These are phyloP conservation scores for Chrysina gloriosa DNA, from an alignment of 2,888 invertebrate species.

Conservation along the genomic window DNA sequence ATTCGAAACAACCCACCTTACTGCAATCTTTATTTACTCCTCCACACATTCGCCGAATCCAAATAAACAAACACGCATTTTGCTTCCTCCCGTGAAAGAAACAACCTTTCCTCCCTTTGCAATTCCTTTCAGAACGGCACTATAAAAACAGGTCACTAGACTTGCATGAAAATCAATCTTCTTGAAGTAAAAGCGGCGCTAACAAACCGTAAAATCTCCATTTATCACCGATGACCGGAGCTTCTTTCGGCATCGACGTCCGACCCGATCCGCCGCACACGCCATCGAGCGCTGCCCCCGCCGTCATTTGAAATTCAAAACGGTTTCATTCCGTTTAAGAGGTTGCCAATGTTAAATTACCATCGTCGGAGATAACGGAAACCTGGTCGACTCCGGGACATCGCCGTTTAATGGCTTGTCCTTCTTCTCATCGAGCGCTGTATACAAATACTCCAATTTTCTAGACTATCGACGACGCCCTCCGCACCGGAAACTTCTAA, in stretches of 20 bases:
- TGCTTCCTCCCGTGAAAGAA: not conserved
- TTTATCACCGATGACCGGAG: slow-evolving; percentile 50
- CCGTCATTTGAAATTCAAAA: slow-evolving; percentile 63
- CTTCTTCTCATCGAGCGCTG: slow-evolving; percentile 47
- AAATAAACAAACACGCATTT: slow-evolving; percentile 2
- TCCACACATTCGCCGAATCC: not conserved
- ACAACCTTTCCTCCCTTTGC: not conserved
- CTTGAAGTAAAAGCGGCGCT: slow-evolving; percentile 43
- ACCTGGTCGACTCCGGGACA: not conserved
- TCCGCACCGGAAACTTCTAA: slow-evolving; percentile 1
- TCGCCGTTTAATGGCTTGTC: slow-evolving; percentile 9
- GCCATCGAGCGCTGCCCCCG: not conserved
- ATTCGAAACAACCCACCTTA: no score
- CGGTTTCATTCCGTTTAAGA: slow-evolving; percentile 62
- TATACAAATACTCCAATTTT: slow-evolving; percentile 59
- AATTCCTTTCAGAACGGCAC: not conserved
- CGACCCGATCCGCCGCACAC: not conserved
- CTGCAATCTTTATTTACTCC: no score
- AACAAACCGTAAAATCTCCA: slow-evolving; percentile 56
- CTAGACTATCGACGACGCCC: slow-evolving; percentile 45
- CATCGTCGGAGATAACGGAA: slow-evolving; percentile 25
- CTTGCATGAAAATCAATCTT: slow-evolving; percentile 56
- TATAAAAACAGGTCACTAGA: slow-evolving; percentile 41
- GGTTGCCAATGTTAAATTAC: slow-evolving; percentile 60
- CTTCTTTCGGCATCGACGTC: slow-evolving; percentile 36